Conservation (phyloP, 2,113 vertebrate species). For the Craseonycteris thonglongyai region DNA sequence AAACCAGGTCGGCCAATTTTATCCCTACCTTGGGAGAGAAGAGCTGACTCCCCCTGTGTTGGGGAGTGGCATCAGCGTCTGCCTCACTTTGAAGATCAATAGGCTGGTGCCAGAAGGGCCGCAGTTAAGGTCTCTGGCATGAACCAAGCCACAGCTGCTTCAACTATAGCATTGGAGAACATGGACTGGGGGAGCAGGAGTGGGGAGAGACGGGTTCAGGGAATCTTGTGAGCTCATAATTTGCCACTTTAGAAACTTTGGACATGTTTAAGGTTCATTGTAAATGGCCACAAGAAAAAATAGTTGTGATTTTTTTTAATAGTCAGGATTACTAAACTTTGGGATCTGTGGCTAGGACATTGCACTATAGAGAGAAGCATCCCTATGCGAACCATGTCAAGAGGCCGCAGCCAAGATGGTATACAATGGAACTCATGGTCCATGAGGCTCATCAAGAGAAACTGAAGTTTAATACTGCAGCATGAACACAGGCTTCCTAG, state of each 20-base stretch:
- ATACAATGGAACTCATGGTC: too few relatives aligned
- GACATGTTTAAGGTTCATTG: background rate
- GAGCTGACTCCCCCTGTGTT: background rate
- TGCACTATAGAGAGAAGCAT: fast-evolving
- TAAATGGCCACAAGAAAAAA: background rate
- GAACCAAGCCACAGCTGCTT: background rate
- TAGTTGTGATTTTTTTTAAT: background rate
- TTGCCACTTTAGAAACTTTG: background rate
- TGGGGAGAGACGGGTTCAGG: background rate
- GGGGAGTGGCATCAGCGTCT: background rate
- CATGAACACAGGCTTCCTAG: background rate
- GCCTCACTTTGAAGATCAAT: background rate
- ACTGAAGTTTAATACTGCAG: background rate
- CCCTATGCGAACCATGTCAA: background rate
- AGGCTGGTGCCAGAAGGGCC: fast-evolving
- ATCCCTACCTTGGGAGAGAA: background rate
- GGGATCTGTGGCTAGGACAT: background rate
- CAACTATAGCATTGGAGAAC: background rate
- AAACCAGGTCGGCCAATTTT: background rate
- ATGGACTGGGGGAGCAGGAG: background rate
- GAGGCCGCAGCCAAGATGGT: background rate
- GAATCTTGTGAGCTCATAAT: background rate
- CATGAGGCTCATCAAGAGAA: background rate
- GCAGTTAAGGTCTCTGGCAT: background rate
- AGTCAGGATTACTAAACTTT: background rate